A percentile compares a stretch with the other conserved stretches of the same genome.
These are phyloP conservation scores for Aldrovandia affinis DNA, from an alignment of 2,797 vertebrate species.

Conservation along the genomic window DNA sequence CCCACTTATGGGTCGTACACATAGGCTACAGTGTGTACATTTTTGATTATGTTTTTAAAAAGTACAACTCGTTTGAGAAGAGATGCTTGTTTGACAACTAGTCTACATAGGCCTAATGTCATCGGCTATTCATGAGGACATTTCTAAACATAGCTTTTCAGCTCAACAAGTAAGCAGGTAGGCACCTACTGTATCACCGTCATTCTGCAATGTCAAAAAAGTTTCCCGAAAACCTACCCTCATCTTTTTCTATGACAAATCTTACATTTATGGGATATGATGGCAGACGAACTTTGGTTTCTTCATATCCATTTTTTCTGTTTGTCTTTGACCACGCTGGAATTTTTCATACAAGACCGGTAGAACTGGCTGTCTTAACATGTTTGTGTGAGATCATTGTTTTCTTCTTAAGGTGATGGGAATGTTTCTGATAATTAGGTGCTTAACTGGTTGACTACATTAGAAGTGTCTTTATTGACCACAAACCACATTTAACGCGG, in stretches of 20 bases:
- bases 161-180: not conserved
- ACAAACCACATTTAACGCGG: not conserved
- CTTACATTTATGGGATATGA: not conserved
- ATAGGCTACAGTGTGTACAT: no score
- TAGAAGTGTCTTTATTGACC: slow-evolving; percentile 2
- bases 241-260: slow-evolving; percentile 4
- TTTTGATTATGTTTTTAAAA: not conserved
- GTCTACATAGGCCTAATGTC: not conserved
- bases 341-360: not conserved
- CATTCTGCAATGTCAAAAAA: not conserved
- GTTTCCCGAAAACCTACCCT: not conserved
- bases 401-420: slow-evolving; percentile 17
- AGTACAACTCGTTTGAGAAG: not conserved
- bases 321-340: slow-evolving; percentile 7
- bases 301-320: slow-evolving; percentile 17
- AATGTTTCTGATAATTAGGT: slow-evolving; percentile 19
- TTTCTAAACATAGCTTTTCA: not conserved
- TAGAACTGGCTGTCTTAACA: slow-evolving; percentile 22
- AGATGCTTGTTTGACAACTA: no score
- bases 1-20: not conserved
- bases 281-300: slow-evolving; percentile 5
- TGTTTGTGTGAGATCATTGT: slow-evolving; percentile 8
- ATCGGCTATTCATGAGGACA: not conserved
- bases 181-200: slow-evolving; percentile 2
- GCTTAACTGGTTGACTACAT: not conserved